Percentiles rank a stretch among this genome's conserved stretches.
Conservation (phyloP, 64 coral and sea anemone species). For the Dendrophyllia cribrosa region DNA sequence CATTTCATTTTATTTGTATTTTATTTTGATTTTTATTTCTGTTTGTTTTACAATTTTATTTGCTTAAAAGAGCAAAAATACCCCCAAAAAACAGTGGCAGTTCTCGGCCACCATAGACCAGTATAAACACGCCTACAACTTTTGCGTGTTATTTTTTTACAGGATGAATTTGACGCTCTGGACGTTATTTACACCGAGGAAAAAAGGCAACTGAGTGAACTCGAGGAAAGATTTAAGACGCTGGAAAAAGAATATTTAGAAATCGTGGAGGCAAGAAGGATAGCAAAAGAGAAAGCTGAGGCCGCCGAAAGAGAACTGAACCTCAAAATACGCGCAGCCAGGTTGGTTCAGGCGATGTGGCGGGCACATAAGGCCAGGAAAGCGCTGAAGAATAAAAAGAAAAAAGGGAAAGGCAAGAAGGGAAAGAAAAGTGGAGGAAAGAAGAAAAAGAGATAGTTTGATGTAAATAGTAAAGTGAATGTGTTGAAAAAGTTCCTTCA, state of each 20-base stretch:
- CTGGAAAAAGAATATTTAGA: constrained; percentile 88
- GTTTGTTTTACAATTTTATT: too few relatives aligned
- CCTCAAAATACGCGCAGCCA: constrained; percentile 92
- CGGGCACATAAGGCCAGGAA: constrained; percentile 95
- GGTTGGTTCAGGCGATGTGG: constrained; percentile 92
- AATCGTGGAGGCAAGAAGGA: constrained; percentile 88
- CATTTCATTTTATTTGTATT: too few relatives aligned
- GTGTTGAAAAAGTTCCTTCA: too few relatives aligned
- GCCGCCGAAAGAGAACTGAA: constrained; percentile 88
- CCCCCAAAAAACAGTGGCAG: too few relatives aligned
- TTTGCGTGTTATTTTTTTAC: background rate
- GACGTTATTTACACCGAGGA: constrained; percentile 96
- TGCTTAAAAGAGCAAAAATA: too few relatives aligned
- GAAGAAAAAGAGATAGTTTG: constrained; percentile 71
- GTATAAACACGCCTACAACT: background rate
- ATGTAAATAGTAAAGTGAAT: background rate
- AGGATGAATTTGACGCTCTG: constrained; percentile 98
- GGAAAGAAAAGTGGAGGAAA: constrained; percentile 82
- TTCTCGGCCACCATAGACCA: too few relatives aligned
- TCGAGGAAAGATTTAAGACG: constrained; percentile 95
- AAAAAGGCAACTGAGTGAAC: constrained; percentile 92
- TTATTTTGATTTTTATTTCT: too few relatives aligned
- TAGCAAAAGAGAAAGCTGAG: constrained; percentile 97
- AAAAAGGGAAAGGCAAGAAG: constrained; percentile 84
- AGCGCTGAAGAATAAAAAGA: constrained; percentile 88